Percentiles rank a stretch among this genome's conserved stretches.
These are phyloP conservation scores for Orchestes rusci DNA, from an alignment of 2,888 invertebrate genomes.

Conservation along the genomic window DNA sequence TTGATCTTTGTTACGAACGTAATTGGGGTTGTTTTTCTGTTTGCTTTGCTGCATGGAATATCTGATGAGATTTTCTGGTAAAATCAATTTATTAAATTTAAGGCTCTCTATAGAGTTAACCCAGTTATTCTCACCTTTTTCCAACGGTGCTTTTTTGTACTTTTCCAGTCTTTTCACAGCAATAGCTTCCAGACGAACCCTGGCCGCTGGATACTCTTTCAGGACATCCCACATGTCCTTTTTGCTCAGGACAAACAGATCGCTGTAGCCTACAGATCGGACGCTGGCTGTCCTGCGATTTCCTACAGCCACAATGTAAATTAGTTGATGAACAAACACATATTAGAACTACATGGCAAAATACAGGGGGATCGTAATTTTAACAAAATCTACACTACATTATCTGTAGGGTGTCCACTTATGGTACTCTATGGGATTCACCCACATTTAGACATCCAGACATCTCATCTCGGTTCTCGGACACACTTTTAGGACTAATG, in stretches of 20 bases:
- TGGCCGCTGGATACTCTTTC: constrained; percentile 89
- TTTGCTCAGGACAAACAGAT: constrained; percentile 96
- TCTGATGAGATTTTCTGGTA: too few species aligned
- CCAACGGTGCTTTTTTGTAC: constrained; percentile 89
- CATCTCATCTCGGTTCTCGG: too few species aligned
- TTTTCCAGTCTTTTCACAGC: constrained; percentile 96
- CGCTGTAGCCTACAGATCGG: constrained; percentile 96
- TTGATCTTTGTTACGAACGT: too few species aligned
- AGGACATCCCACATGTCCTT: constrained; percentile 99
- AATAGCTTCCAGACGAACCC: constrained; percentile 92
- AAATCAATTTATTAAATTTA: too few species aligned
- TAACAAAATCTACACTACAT: neutral
- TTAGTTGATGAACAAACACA: neutral
- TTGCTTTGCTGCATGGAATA: too few species aligned
- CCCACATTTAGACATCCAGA: too few species aligned
- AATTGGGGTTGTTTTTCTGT: too few species aligned
- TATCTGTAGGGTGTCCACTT: neutral
- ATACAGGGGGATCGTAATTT: neutral
- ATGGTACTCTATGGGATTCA: too few species aligned
- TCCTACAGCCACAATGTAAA: constrained; percentile 61
- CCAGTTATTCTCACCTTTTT: constrained; percentile 83
- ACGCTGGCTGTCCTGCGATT: constrained; percentile 98
- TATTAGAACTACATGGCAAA: neutral
- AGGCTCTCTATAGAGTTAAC: too few species aligned
- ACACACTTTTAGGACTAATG: too few species aligned